Conservation (phyloP, 1,140 invertebrate species). For the Pseudomyrmex concolor region DNA sequence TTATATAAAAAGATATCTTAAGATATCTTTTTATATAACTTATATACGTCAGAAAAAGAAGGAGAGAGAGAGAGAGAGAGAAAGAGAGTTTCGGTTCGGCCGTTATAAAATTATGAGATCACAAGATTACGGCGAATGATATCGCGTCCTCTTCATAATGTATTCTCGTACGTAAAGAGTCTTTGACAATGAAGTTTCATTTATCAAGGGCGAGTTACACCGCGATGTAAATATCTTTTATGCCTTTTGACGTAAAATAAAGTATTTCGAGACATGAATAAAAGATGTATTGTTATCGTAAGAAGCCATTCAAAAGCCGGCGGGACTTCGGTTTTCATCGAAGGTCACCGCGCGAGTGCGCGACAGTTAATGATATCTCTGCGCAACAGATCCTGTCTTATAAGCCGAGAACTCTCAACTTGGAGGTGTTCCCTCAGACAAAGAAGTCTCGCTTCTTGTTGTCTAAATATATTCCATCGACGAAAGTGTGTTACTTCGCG, state of each 20-base stretch:
- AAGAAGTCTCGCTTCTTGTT: not conserved
- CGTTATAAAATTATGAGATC: not conserved
- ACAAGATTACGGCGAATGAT: not conserved
- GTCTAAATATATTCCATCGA: slow-evolving; percentile 26
- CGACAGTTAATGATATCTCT: slow-evolving; percentile 54
- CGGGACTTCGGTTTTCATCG: slow-evolving; percentile 32
- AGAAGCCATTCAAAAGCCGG: slow-evolving; percentile 8
- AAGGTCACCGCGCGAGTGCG: slow-evolving; percentile 3
- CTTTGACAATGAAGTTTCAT: not conserved
- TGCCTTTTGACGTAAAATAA: slow-evolving; percentile 23
- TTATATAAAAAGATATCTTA: no score
- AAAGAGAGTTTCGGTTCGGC: no score
- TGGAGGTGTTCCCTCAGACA: no score
- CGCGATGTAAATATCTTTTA: slow-evolving; percentile 9
- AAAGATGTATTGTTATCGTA: slow-evolving; percentile 42
- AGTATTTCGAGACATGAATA: slow-evolving; percentile 31
- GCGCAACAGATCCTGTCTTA: slow-evolving; percentile 8
- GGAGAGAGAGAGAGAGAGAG: no score
- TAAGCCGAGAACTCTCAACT: slow-evolving; percentile 16
- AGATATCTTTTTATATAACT: no score
- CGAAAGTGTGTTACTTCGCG: slow-evolving; percentile 56
- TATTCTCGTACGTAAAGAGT: no score
- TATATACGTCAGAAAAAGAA: no score
- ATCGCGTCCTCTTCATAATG: no score
- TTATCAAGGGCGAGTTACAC: slow-evolving; percentile 18